A percentile compares a stretch with the other conserved stretches of the same genome.
These are phyloP conservation scores for Gymnoscopelus microlampas DNA, from an alignment of 2,797 vertebrate species.

Conservation along the genomic window DNA sequence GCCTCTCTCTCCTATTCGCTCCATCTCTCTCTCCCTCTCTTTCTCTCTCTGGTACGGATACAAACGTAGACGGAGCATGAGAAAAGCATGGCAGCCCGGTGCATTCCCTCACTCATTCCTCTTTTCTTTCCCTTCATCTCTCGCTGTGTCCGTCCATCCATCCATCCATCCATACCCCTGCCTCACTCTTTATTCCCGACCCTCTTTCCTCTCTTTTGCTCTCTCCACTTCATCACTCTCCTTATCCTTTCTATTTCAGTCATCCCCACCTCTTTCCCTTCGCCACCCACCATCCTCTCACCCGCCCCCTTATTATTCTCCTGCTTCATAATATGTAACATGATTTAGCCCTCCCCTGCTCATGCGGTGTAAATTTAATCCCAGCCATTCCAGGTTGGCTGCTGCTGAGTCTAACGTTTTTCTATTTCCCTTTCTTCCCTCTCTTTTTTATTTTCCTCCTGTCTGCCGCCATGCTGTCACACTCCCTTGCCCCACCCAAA, in stretches of 20 bases:
- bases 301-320: slow-evolving; percentile 32
- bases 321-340: slow-evolving; percentile 77
- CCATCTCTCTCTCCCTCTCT: background rate
- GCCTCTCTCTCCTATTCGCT: slow-evolving; percentile 22
- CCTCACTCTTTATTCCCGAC: slow-evolving; percentile 53
- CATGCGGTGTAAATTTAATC: slow-evolving; percentile 80
- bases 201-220: slow-evolving; percentile 38
- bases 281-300: slow-evolving; percentile 36
- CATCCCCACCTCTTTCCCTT: slow-evolving; percentile 47
- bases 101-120: slow-evolving; percentile 48
- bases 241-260: slow-evolving; percentile 73
- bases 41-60: slow-evolving; percentile 25
- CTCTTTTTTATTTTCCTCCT: background rate
- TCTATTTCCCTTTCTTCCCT: slow-evolving; percentile 21
- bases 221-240: slow-evolving; percentile 49
- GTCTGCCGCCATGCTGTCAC: slow-evolving; percentile 37
- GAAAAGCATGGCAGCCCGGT: slow-evolving; percentile 66
- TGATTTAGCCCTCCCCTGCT: slow-evolving; percentile 78
- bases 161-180: slow-evolving; percentile 10
- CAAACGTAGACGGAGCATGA: slow-evolving; percentile 62
- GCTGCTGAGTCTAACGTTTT: slow-evolving; percentile 65
- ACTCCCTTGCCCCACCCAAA: slow-evolving; percentile 49
- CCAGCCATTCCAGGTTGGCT: slow-evolving; percentile 69
- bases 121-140: slow-evolving; percentile 24
- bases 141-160: background rate